Evolutionary conservation across 2,888 invertebrate species (phyloP).

Genomic region (Sinelater perroti): DNA sequence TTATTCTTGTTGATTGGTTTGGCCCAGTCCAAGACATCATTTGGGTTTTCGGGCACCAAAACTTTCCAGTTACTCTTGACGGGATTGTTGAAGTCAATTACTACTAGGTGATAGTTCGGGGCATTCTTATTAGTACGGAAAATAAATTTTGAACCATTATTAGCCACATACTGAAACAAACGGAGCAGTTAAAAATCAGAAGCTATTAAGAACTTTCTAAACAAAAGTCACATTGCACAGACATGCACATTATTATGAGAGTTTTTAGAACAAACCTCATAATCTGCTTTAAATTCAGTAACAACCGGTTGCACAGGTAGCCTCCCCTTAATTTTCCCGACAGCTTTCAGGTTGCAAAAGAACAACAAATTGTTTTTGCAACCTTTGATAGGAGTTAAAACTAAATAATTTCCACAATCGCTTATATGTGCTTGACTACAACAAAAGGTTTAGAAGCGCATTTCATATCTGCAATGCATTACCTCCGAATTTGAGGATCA

Average conservation of each 20-base stretch:
- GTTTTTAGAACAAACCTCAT: too few species aligned
- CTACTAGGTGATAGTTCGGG: conserved; percentile 88
- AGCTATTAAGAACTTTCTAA: conserved; percentile 8
- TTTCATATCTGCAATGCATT: conserved; percentile 43
- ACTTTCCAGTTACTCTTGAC: conserved; percentile 82
- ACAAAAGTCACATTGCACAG: too few species aligned
- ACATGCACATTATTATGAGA: too few species aligned
- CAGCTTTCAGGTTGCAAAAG: conserved; percentile 79
- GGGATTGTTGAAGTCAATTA: conserved; percentile 79
- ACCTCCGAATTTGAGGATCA: conserved; percentile 93
- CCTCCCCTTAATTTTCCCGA: conserved; percentile 69
- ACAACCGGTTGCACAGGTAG: conserved; percentile 82
- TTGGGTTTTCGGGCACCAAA: conserved; percentile 82
- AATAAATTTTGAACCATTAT: conserved; percentile 81
- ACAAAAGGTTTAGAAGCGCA: conserved; percentile 31
- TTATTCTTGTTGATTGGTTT: conserved; percentile 85
- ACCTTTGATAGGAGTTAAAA: conserved; percentile 84
- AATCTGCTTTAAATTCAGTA: conserved; percentile 91
- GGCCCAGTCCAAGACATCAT: conserved; percentile 91
- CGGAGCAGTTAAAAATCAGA: conserved; percentile 14
- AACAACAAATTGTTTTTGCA: conserved; percentile 92
- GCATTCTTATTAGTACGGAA: conserved; percentile 95
- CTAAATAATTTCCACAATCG: conserved; percentile 90
- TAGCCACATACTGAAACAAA: conserved; percentile 83
- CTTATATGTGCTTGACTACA: conserved; percentile 84